Base-by-base conservation (phyloP, 1,140 invertebrate species). In the Armadillidium nasatum region DNA sequence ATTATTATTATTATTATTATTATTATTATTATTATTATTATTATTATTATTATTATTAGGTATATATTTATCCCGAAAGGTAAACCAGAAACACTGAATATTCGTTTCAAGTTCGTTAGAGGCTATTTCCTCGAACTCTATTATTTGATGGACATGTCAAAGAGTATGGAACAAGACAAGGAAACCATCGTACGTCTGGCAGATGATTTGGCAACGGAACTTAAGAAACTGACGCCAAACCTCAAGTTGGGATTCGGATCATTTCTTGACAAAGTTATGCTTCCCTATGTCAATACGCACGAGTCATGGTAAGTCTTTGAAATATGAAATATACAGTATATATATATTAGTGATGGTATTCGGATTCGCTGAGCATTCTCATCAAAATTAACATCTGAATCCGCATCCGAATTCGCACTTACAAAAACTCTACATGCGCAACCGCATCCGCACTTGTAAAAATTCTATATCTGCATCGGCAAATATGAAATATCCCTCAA, bases 91-190 rank as follows among this genome's bases (percentile, higher is more conserved):
- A 60, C 50, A 60, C 7, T 60, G 50, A 60, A 60, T 60, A 19
- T 60, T 15, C 11, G 50, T 7, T 60, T 60, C 7, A 60, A 60
- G 50, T 60, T 15, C 7, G 50, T 60, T 13, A 13, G 50, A 60
- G 50, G 50, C 1, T 60, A 60, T 7, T 60, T 60, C 50, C 50
- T 60, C 11, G 50, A 60, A 7, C 50, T 60, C 11, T 60, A 60
- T 60, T 60, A 60, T 60, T 60, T 60, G 50, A 60, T 60, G 50
- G 50, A 60, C 50, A 60, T 60, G 50, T 60, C 50, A 15, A 60
- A 60, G 19, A 60, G 50, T 60, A 60, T 60, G 50, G 50, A 60
- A 60, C 50, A 60, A 60, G 50, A 60, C 50, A 60, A 60, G 7
- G 50, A 2, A 4, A 60, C 50, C 19, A 60, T 60, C 19, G 19